phyloP scores from a whole-genome alignment of 2,888 invertebrate genomes.

The Halocaridina rubra region DNA sequence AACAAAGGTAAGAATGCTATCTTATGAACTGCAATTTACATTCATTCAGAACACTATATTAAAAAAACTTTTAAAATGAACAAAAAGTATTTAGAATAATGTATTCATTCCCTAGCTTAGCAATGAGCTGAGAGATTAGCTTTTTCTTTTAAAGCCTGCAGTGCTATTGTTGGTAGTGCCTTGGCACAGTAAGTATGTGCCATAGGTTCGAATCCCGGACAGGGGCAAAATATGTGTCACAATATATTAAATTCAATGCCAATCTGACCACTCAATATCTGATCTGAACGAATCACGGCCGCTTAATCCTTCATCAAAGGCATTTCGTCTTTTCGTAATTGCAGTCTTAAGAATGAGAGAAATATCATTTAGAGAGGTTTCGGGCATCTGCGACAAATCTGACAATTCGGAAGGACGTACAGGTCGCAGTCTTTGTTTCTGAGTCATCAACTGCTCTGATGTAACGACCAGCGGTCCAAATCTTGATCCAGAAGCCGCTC shows the following conservation, averaged over 20 bases:
- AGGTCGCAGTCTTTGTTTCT: constrained; percentile 57
- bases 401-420: constrained; percentile 52
- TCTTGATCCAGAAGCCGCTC: constrained; percentile 30
- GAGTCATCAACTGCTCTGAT: constrained; percentile 57
- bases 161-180: too few species aligned
- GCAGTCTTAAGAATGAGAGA: constrained; percentile 59
- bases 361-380: constrained; percentile 57
- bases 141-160: too few species aligned
- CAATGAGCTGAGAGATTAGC: too few species aligned
- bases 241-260: constrained; percentile 42
- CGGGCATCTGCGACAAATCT: constrained; percentile 54
- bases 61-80: too few species aligned
- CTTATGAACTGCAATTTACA: too few species aligned
- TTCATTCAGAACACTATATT: too few species aligned
- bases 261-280: constrained; percentile 58
- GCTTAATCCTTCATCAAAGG: constrained; percentile 45
- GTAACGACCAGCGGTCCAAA: constrained; percentile 47
- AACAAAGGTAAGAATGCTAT: too few species aligned
- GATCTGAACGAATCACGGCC: constrained; percentile 46
- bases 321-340: constrained; percentile 56
- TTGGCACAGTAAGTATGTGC: too few species aligned
- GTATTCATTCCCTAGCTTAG: too few species aligned
- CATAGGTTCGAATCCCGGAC: too few species aligned
- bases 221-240: too few species aligned
- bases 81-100: too few species aligned